phyloP scores from a whole-genome alignment of 2,888 invertebrate species.

The Catocala fraxini region DNA sequence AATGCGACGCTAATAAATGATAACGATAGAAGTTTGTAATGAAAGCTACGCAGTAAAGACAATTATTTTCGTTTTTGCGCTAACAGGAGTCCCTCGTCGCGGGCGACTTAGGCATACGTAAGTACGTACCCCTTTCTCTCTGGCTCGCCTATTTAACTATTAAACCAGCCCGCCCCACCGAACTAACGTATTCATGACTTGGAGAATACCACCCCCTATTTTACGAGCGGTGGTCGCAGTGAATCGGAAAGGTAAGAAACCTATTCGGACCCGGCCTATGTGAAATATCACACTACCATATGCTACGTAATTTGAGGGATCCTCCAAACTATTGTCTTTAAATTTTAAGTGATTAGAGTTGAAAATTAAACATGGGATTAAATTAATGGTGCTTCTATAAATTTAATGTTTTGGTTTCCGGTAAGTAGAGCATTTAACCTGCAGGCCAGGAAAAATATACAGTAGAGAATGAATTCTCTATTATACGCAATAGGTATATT shows the following conservation, averaged over 20 bases:
- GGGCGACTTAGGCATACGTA: constrained; percentile 49
- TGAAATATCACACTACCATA: constrained; percentile 74
- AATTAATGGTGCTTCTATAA: background rate
- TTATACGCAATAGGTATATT: too few species aligned
- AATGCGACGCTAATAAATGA: constrained; percentile 3
- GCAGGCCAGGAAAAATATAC: too few species aligned
- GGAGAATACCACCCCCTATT: constrained; percentile 77
- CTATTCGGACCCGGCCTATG: constrained; percentile 69
- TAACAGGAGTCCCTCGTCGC: constrained; percentile 48
- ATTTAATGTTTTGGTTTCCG: too few species aligned
- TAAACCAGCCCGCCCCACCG: constrained; percentile 73
- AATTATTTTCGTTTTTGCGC: constrained; percentile 47
- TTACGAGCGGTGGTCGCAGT: constrained; percentile 79
- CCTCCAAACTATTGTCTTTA: constrained; percentile 51
- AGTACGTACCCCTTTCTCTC: constrained; percentile 63
- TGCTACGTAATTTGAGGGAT: constrained; percentile 70
- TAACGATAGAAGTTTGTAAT: constrained; percentile 14
- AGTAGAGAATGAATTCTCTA: too few species aligned
- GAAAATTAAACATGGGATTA: constrained; percentile 29
- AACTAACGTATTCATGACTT: constrained; percentile 85
- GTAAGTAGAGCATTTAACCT: too few species aligned
- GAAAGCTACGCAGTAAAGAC: constrained; percentile 22
- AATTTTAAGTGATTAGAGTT: constrained; percentile 34
- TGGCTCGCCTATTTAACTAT: constrained; percentile 80
- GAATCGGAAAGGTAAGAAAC: constrained; percentile 82